These are phyloP conservation scores for Crenuchus spilurus DNA, from an alignment of 2,797 vertebrate genomes.

Conservation along the genomic window DNA sequence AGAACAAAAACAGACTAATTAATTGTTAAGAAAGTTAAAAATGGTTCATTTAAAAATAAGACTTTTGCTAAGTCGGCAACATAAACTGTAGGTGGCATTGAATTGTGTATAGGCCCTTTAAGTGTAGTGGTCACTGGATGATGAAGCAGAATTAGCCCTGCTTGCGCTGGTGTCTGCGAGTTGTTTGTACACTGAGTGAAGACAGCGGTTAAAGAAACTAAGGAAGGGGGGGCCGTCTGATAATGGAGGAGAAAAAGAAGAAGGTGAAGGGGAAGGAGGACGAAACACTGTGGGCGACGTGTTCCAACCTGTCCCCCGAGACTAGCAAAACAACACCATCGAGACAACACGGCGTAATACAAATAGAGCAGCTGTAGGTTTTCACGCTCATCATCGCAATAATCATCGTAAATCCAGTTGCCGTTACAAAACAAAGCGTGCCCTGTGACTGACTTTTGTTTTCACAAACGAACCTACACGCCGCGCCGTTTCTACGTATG, in stretches of 20 bases:
- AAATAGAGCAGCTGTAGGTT: slow-evolving; percentile 25
- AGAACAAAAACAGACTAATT: too few relatives aligned
- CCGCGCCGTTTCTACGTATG: slow-evolving; percentile 51
- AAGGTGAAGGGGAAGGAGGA: slow-evolving; percentile 3
- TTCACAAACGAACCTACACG: slow-evolving; percentile 21
- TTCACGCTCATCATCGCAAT: slow-evolving; percentile 24
- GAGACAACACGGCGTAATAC: slow-evolving; percentile 43
- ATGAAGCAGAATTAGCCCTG: neutral
- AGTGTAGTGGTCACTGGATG: neutral
- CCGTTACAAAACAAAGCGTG: slow-evolving; percentile 46
- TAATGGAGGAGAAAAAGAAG: neutral
- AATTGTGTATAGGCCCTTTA: too few relatives aligned
- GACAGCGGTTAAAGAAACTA: slow-evolving; percentile 49
- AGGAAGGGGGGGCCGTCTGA: slow-evolving; percentile 35
- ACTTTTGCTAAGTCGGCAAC: too few relatives aligned
- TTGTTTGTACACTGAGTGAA: neutral
- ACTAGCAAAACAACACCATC: slow-evolving; percentile 32
- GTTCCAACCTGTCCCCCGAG: slow-evolving; percentile 54
- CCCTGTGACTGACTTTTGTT: slow-evolving; percentile 52
- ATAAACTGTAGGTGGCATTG: too few relatives aligned
- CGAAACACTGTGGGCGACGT: slow-evolving; percentile 52
- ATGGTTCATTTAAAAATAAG: too few relatives aligned
- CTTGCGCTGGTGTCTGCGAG: neutral
- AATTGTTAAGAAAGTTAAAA: too few relatives aligned
- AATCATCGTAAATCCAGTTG: slow-evolving; percentile 29